Conservation (phyloP, 2,113 vertebrate species). For the Neotragus moschatus region DNA sequence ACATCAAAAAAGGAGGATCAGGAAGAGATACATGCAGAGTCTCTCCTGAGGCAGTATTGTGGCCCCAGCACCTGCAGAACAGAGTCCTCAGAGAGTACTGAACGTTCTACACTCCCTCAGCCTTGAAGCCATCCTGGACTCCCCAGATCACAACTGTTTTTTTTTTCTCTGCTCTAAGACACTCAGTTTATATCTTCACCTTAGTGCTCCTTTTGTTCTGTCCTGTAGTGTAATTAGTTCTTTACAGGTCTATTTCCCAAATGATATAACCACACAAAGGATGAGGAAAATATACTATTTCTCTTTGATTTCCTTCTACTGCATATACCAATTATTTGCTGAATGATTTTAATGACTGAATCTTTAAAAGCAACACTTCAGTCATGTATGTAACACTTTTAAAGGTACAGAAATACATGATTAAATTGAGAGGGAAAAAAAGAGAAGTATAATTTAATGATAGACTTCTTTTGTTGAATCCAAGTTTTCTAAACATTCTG, state of each 20-base stretch:
- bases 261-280: neutral
- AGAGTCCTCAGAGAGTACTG: neutral
- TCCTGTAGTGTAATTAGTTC: neutral
- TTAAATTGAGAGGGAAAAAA: neutral
- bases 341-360: neutral
- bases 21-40: neutral
- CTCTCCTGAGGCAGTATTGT: neutral
- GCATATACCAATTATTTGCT: neutral
- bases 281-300: neutral
- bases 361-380: neutral
- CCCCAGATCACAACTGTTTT: neutral
- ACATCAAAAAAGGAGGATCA: neutral
- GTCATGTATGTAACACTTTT: neutral
- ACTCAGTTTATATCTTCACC: neutral
- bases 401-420: neutral
- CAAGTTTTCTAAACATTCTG: neutral
- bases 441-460: neutral
- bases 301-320: neutral
- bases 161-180: neutral
- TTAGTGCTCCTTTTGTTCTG: neutral
- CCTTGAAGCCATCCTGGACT: neutral
- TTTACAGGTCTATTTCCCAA: neutral
- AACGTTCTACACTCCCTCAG: neutral
- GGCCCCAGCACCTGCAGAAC: rapidly evolving
- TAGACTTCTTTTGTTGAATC: neutral